Evolutionary conservation across 37 sponge, comb jelly and placozoan species (phyloP).

Genomic region (Halisarca cf. caerulea): DNA sequence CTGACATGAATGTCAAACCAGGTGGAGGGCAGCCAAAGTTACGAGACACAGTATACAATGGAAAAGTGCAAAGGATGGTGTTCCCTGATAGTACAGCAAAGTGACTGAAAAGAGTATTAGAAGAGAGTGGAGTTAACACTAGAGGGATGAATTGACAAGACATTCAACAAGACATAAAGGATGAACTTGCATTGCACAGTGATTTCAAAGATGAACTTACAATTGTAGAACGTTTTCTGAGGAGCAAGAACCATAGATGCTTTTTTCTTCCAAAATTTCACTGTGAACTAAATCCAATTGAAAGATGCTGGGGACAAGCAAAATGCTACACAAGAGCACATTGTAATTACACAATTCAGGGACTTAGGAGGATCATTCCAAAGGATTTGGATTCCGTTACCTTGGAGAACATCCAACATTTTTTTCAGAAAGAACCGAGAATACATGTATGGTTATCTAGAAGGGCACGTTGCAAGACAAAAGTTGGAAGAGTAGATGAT

Average conservation of each 20-base stretch:
- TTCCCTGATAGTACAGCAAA: constrained; percentile 27
- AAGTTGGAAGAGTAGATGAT: too few relatives aligned
- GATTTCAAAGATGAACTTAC: constrained; percentile 51
- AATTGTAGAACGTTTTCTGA: constrained; percentile 36
- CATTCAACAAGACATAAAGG: constrained; percentile 36
- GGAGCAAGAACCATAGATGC: constrained; percentile 9
- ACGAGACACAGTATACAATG: constrained; percentile 33
- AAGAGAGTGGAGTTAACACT: constrained; percentile 38
- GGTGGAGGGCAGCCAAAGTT: constrained; percentile 37
- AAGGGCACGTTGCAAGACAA: too few relatives aligned
- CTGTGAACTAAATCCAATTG: constrained; percentile 52
- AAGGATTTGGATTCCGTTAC: too few relatives aligned
- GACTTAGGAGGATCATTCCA: background rate
- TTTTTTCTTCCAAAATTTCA: constrained; percentile 54
- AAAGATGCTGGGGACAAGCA: constrained; percentile 49
- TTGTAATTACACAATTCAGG: constrained; percentile 36
- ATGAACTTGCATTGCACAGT: constrained; percentile 14
- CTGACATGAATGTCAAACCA: constrained; percentile 28
- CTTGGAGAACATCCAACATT: background rate
- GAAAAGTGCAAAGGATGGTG: constrained; percentile 18
- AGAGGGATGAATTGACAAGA: constrained; percentile 28
- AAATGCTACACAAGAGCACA: constrained; percentile 36
- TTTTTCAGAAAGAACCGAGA: background rate
- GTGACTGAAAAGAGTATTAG: constrained; percentile 18
- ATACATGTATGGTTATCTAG: background rate